Percentiles rank a stretch among this genome's conserved stretches.
These are phyloP conservation scores for Drosophila kohkoa DNA, from an alignment of 1,140 invertebrate genomes.

Conservation along the genomic window DNA sequence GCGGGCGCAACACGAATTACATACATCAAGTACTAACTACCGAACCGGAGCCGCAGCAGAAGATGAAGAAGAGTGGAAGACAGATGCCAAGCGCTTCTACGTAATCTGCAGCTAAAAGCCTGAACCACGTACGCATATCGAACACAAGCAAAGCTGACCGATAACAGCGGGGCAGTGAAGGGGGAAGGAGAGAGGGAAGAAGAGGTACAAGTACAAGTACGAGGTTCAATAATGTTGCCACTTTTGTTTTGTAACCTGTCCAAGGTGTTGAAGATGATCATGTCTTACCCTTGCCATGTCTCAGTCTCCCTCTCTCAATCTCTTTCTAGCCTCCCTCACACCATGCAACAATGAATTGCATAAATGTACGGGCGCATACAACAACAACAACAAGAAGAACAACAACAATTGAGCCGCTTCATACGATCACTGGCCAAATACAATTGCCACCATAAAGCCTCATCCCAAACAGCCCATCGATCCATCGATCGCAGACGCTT, in stretches of 20 bases:
- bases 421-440: slow-evolving; percentile 72
- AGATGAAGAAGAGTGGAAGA: neutral
- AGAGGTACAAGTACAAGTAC: slow-evolving; percentile 17
- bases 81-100: slow-evolving; percentile 46
- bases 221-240: slow-evolving; percentile 81
- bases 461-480: slow-evolving; percentile 59
- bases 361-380: slow-evolving; percentile 71
- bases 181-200: neutral
- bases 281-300: too few relatives aligned
- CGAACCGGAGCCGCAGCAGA: slow-evolving; percentile 53
- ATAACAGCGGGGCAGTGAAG: slow-evolving; percentile 35
- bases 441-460: slow-evolving; percentile 80
- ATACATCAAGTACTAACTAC: slow-evolving; percentile 83
- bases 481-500: slow-evolving; percentile 54
- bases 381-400: slow-evolving; percentile 26
- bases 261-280: slow-evolving; percentile 84
- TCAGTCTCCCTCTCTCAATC: slow-evolving; percentile 7
- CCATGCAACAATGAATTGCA: slow-evolving; percentile 75
- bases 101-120: slow-evolving; percentile 75
- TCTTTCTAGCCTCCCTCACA: slow-evolving; percentile 12
- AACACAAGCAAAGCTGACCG: slow-evolving; percentile 49
- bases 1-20: slow-evolving; percentile 82
- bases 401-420: slow-evolving; percentile 77
- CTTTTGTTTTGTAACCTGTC: slow-evolving; percentile 84
- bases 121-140: slow-evolving; percentile 72